These are phyloP conservation scores for Myotis daubentonii DNA, from an alignment of 2,797 vertebrate species.

Conservation along the genomic window DNA sequence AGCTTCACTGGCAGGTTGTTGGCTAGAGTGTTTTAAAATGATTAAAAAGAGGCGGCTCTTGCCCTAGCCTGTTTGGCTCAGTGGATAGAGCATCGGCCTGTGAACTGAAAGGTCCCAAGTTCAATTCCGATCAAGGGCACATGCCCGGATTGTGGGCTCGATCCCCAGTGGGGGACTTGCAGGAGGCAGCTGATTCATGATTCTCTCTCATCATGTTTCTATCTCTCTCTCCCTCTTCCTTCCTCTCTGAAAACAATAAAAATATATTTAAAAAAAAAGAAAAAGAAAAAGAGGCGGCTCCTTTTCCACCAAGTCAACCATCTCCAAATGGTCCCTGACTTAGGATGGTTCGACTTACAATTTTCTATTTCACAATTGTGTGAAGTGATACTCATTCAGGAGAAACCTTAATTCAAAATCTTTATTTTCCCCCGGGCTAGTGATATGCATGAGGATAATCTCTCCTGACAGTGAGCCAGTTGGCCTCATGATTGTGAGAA, in stretches of 20 bases:
- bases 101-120: no score
- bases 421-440: not conserved
- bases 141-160: no score
- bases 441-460: not conserved
- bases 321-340: not conserved
- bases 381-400: not conserved
- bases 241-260: no score
- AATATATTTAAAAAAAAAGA: no score
- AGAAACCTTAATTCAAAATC: not conserved
- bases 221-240: no score
- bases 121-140: no score
- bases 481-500: not conserved
- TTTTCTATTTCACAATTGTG: not conserved
- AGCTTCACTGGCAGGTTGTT: not conserved
- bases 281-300: not conserved
- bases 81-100: no score
- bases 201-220: no score
- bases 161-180: no score
- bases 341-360: not conserved
- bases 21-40: not conserved
- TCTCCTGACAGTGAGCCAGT: not conserved
- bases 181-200: no score
- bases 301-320: not conserved
- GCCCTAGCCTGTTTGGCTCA: no score
- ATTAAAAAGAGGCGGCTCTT: not conserved